phyloP scores from a whole-genome alignment of 2,797 vertebrate species.

The Prionace glauca region DNA sequence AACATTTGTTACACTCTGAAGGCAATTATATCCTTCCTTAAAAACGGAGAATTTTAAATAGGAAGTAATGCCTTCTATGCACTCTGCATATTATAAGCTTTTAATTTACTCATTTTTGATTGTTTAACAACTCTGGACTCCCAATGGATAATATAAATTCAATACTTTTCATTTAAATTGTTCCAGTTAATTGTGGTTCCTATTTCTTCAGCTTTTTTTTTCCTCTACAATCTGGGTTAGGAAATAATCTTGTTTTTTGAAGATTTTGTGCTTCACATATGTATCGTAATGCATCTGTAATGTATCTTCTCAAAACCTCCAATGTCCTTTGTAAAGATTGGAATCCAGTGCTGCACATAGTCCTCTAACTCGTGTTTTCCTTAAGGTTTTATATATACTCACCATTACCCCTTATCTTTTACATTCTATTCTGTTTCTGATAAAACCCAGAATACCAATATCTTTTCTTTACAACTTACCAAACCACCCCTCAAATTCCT shows the following conservation, averaged over 20 bases:
- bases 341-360: neutral
- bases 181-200: neutral
- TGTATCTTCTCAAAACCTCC: neutral
- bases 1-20: no score
- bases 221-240: neutral
- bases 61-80: neutral
- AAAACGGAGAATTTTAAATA: neutral
- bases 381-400: neutral
- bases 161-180: neutral
- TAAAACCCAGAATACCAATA: neutral
- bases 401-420: neutral
- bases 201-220: neutral
- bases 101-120: neutral
- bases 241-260: neutral
- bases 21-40: no score
- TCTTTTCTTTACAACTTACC: neutral
- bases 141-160: neutral
- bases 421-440: neutral
- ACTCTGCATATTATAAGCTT: neutral
- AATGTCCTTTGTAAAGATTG: neutral
- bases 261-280: neutral
- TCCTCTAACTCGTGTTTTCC: neutral
- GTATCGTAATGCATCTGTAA: neutral
- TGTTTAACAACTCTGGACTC: neutral
- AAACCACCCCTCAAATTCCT: neutral